phyloP scores from a whole-genome alignment of 1,140 invertebrate genomes.

The Orius insidiosus region DNA sequence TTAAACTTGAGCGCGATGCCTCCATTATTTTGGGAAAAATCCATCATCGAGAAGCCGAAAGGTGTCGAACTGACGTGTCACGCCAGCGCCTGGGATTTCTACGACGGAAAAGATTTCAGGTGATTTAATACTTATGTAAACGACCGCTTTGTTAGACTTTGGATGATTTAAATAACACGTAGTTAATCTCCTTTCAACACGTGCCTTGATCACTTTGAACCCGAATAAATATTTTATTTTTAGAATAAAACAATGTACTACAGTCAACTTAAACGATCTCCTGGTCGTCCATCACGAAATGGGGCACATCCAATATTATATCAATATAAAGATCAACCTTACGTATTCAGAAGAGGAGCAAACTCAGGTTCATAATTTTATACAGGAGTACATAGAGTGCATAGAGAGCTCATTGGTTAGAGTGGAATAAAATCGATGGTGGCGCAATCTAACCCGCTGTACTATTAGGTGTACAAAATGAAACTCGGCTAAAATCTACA shows the following conservation, averaged over 20 bases:
- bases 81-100: constrained; percentile 84
- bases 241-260: constrained; percentile 81
- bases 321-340: constrained; percentile 65
- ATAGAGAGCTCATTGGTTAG: no score
- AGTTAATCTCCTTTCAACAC: no score
- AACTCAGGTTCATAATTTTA: constrained; percentile 54
- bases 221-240: no score
- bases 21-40: constrained; percentile 58
- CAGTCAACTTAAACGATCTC: constrained; percentile 53
- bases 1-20: constrained; percentile 71
- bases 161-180: no score
- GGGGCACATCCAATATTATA: constrained; percentile 72
- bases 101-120: constrained; percentile 62
- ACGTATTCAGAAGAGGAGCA: constrained; percentile 56
- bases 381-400: no score
- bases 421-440: no score
- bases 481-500: no score
- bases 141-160: no score
- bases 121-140: constrained; percentile 25
- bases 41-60: constrained; percentile 60
- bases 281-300: constrained; percentile 73
- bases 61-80: constrained; percentile 65
- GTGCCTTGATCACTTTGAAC: no score
- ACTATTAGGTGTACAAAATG: no score
- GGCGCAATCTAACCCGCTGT: no score